Evolutionary conservation across 2,113 vertebrate species (phyloP).

Genomic region (Laticauda colubrina): DNA sequence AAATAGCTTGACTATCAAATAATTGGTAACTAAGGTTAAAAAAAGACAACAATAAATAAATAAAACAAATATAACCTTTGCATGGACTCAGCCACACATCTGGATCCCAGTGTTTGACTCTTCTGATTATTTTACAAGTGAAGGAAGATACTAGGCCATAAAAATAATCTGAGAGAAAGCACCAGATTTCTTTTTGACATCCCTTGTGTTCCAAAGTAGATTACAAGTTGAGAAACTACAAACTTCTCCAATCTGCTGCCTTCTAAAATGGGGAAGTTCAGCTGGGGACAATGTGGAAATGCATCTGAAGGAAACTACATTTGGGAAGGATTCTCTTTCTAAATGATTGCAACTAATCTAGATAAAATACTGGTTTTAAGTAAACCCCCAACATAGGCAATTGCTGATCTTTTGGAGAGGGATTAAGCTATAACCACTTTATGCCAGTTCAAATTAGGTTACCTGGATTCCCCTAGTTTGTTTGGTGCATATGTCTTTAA

Average conservation of each 20-base stretch:
- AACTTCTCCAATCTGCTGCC: not conserved
- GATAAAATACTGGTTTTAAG: not conserved
- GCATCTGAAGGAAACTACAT: not conserved
- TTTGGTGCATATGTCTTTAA: not conserved
- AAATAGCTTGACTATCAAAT: not conserved
- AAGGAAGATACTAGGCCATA: not conserved
- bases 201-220: not conserved
- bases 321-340: not conserved
- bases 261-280: not conserved
- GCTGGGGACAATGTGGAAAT: not conserved
- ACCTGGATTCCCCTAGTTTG: not conserved
- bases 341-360: not conserved
- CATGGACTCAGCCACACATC: not conserved
- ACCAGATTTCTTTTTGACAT: not conserved
- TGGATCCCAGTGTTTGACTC: not conserved
- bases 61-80: not conserved
- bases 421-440: not conserved
- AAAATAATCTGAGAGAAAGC: not conserved
- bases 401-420: not conserved
- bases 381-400: too few relatives aligned
- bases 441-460: not conserved
- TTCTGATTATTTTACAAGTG: not conserved
- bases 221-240: not conserved
- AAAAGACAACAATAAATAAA: not conserved
- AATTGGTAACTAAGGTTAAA: not conserved